Evolutionary conservation across 1,140 invertebrate species (phyloP).

Genomic region (Dendrolimus punctatus): DNA sequence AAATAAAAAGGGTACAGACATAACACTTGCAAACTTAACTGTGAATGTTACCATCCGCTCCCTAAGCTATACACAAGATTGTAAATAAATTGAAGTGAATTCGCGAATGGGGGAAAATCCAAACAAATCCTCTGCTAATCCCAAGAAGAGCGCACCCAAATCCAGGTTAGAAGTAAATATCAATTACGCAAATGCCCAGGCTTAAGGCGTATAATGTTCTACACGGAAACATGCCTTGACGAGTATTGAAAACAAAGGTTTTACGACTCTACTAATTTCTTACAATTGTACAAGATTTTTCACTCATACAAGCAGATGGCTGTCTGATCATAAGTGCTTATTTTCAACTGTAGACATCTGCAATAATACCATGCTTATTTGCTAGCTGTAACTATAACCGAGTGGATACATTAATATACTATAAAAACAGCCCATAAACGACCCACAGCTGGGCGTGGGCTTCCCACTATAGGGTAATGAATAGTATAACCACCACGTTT

Average conservation of each 20-base stretch:
- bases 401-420: too few relatives aligned
- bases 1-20: slow-evolving; percentile 9
- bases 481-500: too few relatives aligned
- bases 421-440: too few relatives aligned
- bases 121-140: slow-evolving; percentile 57
- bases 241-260: slow-evolving; percentile 10
- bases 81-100: slow-evolving; percentile 59
- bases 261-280: not conserved
- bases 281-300: too few relatives aligned
- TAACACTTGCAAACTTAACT: slow-evolving; percentile 15
- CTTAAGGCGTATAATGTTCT: slow-evolving; percentile 44
- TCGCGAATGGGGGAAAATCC: slow-evolving; percentile 45
- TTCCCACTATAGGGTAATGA: too few relatives aligned
- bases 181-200: slow-evolving; percentile 63
- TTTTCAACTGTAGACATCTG: too few relatives aligned
- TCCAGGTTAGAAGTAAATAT: slow-evolving; percentile 70
- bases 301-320: too few relatives aligned
- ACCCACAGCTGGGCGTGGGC: too few relatives aligned
- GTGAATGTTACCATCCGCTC: slow-evolving; percentile 28
- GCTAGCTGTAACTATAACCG: too few relatives aligned
- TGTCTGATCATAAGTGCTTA: too few relatives aligned
- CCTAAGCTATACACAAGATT: slow-evolving; percentile 18
- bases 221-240: slow-evolving; percentile 32
- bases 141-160: slow-evolving; percentile 46
- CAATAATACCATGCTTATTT: too few relatives aligned